phyloP scores from a whole-genome alignment of 2,888 invertebrate species.

The Spodoptera picta region DNA sequence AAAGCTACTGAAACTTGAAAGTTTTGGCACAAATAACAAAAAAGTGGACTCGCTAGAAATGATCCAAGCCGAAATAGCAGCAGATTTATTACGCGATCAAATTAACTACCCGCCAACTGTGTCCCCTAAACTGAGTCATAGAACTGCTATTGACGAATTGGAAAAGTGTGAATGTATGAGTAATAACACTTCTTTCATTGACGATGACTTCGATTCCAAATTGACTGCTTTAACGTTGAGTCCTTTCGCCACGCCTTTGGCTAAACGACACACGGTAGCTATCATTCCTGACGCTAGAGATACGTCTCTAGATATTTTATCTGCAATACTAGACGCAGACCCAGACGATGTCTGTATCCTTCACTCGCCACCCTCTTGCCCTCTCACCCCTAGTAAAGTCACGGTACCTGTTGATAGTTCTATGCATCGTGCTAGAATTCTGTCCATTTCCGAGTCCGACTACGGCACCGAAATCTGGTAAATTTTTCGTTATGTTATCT shows the following conservation, averaged over 20 bases:
- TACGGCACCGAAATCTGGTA: slow-evolving; percentile 94
- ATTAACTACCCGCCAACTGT: slow-evolving; percentile 92
- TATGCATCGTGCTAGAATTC: slow-evolving; percentile 90
- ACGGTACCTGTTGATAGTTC: slow-evolving; percentile 90
- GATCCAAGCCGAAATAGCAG: slow-evolving; percentile 90
- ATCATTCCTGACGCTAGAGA: slow-evolving; percentile 79
- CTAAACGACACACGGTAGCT: slow-evolving; percentile 81
- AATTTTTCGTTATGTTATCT: slow-evolving; percentile 54
- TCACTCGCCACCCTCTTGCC: slow-evolving; percentile 83
- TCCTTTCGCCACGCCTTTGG: slow-evolving; percentile 80
- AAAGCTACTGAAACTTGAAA: slow-evolving; percentile 88
- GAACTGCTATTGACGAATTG: slow-evolving; percentile 71
- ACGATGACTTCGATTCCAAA: slow-evolving; percentile 78
- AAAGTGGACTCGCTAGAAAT: slow-evolving; percentile 87
- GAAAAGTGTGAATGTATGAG: slow-evolving; percentile 74
- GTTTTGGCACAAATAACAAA: slow-evolving; percentile 79
- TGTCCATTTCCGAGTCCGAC: slow-evolving; percentile 90
- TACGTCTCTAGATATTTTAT: slow-evolving; percentile 79
- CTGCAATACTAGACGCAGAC: slow-evolving; percentile 85
- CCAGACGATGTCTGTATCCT: slow-evolving; percentile 80
- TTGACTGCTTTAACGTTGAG: slow-evolving; percentile 81
- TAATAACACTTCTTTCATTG: slow-evolving; percentile 66
- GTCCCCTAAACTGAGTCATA: slow-evolving; percentile 86
- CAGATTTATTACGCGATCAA: slow-evolving; percentile 90
- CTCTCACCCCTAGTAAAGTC: slow-evolving; percentile 88